These are phyloP conservation scores for Boloria selene DNA, from an alignment of 2,888 invertebrate genomes.

Conservation along the genomic window DNA sequence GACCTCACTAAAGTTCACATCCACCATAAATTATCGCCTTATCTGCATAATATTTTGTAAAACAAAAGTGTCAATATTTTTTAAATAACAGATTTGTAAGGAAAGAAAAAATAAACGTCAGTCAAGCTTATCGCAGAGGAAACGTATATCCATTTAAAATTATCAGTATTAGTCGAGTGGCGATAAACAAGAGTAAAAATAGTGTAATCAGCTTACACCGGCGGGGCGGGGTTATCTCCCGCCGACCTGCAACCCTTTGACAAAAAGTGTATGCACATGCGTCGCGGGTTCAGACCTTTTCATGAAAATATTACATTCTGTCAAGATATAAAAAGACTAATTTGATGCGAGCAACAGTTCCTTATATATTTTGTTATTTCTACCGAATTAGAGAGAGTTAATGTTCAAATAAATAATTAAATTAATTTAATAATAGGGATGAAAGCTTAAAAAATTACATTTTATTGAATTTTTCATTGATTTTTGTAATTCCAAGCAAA, in stretches of 20 bases:
- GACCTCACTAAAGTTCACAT: background rate
- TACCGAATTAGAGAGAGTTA: no score
- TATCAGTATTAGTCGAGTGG: conserved; percentile 28
- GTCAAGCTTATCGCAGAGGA: conserved; percentile 33
- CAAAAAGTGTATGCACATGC: conserved; percentile 11
- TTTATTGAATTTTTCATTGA: no score
- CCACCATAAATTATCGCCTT: background rate
- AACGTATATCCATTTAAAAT: conserved; percentile 32
- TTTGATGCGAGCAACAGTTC: no score
- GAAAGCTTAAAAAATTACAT: no score
- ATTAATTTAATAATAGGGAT: no score
- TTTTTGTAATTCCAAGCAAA: no score
- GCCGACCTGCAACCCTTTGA: conserved; percentile 26
- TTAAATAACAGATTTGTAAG: conserved; percentile 11
- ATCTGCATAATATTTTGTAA: conserved; percentile 5
- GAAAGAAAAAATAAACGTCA: conserved; percentile 27
- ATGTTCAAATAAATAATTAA: no score
- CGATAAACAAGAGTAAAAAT: conserved; percentile 32
- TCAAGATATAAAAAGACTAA: no score
- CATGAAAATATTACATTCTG: no score
- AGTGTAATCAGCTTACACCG: conserved; percentile 29
- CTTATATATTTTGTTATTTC: no score
- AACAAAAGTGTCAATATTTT: background rate
- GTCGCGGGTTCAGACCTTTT: background rate
- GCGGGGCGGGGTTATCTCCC: conserved; percentile 27